Percentiles rank a stretch among this genome's conserved stretches.
These are phyloP conservation scores for Mustelus asterias DNA, from an alignment of 2,113 vertebrate species.

Conservation along the genomic window DNA sequence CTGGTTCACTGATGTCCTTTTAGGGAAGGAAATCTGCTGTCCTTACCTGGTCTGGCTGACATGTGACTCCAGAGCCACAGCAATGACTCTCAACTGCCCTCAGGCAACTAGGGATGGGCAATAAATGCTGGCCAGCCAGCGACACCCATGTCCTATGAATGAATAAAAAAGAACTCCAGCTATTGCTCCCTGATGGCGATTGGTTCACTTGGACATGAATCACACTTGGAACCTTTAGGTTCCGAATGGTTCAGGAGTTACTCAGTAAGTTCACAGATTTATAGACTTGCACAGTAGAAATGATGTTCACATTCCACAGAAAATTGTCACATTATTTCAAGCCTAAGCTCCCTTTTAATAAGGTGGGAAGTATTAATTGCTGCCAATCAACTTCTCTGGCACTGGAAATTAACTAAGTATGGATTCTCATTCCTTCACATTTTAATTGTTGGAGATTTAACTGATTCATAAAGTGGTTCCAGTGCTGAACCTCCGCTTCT, in stretches of 20 bases:
- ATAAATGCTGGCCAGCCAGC: too few species aligned
- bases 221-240: neutral
- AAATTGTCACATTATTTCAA: neutral
- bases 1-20: too few species aligned
- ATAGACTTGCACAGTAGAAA: neutral
- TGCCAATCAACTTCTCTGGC: neutral
- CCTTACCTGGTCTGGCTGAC: too few species aligned
- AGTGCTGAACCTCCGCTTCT: neutral
- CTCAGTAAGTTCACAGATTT: too few species aligned
- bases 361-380: neutral
- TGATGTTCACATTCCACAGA: neutral
- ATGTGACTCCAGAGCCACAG: too few species aligned
- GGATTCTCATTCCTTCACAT: neutral
- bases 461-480: neutral
- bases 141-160: too few species aligned
- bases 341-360: neutral
- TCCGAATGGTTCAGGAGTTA: neutral
- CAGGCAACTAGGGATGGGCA: too few species aligned
- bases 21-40: too few species aligned
- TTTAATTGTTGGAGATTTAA: neutral
- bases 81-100: too few species aligned
- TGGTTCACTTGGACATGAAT: neutral
- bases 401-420: neutral
- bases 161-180: too few species aligned
- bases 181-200: neutral